Percentiles rank a stretch among this genome's conserved stretches.
Conservation (phyloP, 2,888 invertebrate species). For the Latheticus oryzae region DNA sequence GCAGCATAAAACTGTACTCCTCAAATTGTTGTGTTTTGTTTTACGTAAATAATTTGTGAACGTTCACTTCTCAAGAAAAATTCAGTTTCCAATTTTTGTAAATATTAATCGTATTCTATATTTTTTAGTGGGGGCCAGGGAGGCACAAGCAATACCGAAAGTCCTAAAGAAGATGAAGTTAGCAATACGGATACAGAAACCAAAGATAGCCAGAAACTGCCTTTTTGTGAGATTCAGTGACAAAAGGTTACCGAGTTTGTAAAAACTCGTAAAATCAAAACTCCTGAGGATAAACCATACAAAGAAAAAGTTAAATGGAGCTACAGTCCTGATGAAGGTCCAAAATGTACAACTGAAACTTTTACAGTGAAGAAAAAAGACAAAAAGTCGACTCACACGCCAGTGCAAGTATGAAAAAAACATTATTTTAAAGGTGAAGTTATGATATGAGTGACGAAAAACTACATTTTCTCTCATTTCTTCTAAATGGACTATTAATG, state of each 20-base stretch:
- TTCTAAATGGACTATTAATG: no score
- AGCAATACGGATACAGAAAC: slow-evolving; percentile 71
- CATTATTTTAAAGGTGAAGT: slow-evolving; percentile 39
- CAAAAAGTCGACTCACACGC: slow-evolving; percentile 61
- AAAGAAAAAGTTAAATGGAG: slow-evolving; percentile 65
- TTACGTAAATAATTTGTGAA: no score
- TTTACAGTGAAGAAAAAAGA: slow-evolving; percentile 62
- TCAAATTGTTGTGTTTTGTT: no score
- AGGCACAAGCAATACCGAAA: slow-evolving; percentile 70
- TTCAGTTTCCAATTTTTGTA: slow-evolving; percentile 5
- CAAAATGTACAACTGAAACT: slow-evolving; percentile 64
- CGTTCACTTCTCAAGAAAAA: no score
- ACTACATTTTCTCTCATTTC: no score
- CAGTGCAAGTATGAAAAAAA: slow-evolving; percentile 63
- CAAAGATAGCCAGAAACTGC: slow-evolving; percentile 76
- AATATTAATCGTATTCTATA: slow-evolving; percentile 2
- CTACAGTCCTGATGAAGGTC: slow-evolving; percentile 65
- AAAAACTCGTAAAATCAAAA: slow-evolving; percentile 66
- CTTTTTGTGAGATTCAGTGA: slow-evolving; percentile 83
- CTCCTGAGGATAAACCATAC: slow-evolving; percentile 63
- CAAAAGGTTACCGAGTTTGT: slow-evolving; percentile 72
- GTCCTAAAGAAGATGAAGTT: slow-evolving; percentile 73
- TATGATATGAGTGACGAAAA: slow-evolving; percentile 46
- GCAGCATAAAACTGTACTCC: no score
- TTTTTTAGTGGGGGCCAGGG: slow-evolving; percentile 69